phyloP scores from a whole-genome alignment of 2,797 vertebrate genomes.

The Pelochelys cantorii region DNA sequence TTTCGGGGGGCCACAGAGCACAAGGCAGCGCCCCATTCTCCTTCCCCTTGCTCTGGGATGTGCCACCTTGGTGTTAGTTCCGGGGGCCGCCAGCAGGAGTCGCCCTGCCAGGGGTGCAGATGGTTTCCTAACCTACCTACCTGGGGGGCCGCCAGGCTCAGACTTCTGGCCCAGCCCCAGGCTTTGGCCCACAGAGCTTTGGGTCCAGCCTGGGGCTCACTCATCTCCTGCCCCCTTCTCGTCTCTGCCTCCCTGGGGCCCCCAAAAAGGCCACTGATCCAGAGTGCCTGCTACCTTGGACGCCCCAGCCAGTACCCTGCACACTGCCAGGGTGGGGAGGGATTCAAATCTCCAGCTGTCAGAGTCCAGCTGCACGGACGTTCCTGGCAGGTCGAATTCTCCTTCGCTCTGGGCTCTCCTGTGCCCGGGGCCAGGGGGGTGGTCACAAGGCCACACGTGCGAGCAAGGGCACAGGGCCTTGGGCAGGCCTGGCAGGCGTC shows the following conservation, averaged over 20 bases:
- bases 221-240: too few relatives aligned
- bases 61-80: background rate
- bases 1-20: background rate
- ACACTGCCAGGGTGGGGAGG: too few relatives aligned
- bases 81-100: background rate
- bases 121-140: background rate
- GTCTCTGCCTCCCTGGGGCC: too few relatives aligned
- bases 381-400: background rate
- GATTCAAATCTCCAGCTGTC: background rate
- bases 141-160: background rate
- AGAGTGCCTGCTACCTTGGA: too few relatives aligned
- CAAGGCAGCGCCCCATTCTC: background rate
- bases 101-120: background rate
- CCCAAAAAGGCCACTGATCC: too few relatives aligned
- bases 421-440: fast-evolving
- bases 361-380: background rate
- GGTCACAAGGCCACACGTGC: too few relatives aligned
- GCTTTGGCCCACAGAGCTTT: too few relatives aligned
- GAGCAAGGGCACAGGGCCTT: background rate
- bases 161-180: too few relatives aligned
- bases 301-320: too few relatives aligned
- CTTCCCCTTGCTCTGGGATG: background rate
- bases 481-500: too few relatives aligned
- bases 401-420: background rate
- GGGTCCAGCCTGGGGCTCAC: too few relatives aligned